Base-by-base conservation (phyloP, 2,888 invertebrate species). In the Mesorhabditis belari region DNA sequence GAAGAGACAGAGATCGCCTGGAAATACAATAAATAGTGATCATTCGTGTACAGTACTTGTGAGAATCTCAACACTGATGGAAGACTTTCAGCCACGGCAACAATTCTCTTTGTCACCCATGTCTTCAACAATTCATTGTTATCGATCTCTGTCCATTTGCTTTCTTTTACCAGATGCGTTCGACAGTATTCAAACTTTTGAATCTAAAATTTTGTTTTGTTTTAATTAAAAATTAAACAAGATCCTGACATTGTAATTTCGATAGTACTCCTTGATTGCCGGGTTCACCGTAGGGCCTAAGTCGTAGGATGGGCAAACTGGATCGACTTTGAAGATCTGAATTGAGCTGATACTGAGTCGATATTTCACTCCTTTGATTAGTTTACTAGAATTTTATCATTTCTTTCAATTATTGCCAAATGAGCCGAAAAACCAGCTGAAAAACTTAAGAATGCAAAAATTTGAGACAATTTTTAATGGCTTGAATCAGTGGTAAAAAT, bases 141-240 rank as follows among this genome's bases (percentile, higher is more conserved):
- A 25, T 74, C 75, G 5, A 74, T 49, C 24, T 60, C 59, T 12
- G 76, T 76, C 75, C 74, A 78, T 62, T 77, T 76, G 5, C 75
- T 75, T 44, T 72, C 64, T 27, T 65, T 64, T 6, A 71, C 56
- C 50, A 63, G 66, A 55, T 69, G 68, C 6, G 67, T 61, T 26
- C 74, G 70, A 23, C 65, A 60, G 35, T 73, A 70, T 57, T 77
- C 76, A 55, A 78, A 78, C n/a, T 63, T 62, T 55, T 62, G 53
- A 26, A 71, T 66, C 71, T 71, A 56, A 50, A 67, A 60, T 23
- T 51, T 25, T 24, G n/a, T n/a, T 12, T 17, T 35, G 21, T 19
- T 51, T 44, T 2, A 4, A 23, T 52, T 4, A 24, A 6, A 6
- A n/a, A 19, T 17, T 51, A 23, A 9, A 19, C 12, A 17, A 24